Evolutionary conservation across 2,888 invertebrate species (phyloP).

Genomic region (Leptopilina drosophilae): DNA sequence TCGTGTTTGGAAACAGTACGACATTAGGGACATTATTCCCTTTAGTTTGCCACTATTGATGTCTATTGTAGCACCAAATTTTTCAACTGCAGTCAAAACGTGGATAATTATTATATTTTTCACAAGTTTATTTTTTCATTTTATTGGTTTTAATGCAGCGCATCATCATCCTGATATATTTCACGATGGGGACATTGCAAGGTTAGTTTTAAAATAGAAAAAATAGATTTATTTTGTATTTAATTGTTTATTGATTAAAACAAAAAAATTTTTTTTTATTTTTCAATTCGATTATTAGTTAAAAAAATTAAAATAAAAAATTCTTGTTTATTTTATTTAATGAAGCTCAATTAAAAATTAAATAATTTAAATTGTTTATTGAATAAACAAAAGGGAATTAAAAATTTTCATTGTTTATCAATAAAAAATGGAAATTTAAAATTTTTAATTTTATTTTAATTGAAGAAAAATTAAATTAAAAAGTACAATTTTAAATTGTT

Average conservation of each 20-base stretch:
- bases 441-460: not conserved
- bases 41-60: slow-evolving; percentile 77
- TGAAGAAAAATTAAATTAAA: not conserved
- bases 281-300: too few relatives aligned
- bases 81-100: slow-evolving; percentile 74
- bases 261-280: too few relatives aligned
- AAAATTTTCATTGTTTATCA: not conserved
- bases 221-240: too few relatives aligned
- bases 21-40: slow-evolving; percentile 68
- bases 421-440: not conserved
- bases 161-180: slow-evolving; percentile 89
- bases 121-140: slow-evolving; percentile 81
- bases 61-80: slow-evolving; percentile 70
- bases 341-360: too few relatives aligned
- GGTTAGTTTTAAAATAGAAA: slow-evolving; percentile 73
- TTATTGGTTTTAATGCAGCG: slow-evolving; percentile 85
- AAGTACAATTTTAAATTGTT: too few relatives aligned
- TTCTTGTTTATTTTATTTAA: too few relatives aligned
- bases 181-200: slow-evolving; percentile 86
- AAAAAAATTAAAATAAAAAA: too few relatives aligned
- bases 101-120: slow-evolving; percentile 80
- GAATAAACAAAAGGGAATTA: not conserved
- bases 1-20: slow-evolving; percentile 55
- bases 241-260: too few relatives aligned
- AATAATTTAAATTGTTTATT: too few relatives aligned